Evolutionary conservation across 2,888 invertebrate genomes (phyloP).

Genomic region (Dermolepida albohirtum): DNA sequence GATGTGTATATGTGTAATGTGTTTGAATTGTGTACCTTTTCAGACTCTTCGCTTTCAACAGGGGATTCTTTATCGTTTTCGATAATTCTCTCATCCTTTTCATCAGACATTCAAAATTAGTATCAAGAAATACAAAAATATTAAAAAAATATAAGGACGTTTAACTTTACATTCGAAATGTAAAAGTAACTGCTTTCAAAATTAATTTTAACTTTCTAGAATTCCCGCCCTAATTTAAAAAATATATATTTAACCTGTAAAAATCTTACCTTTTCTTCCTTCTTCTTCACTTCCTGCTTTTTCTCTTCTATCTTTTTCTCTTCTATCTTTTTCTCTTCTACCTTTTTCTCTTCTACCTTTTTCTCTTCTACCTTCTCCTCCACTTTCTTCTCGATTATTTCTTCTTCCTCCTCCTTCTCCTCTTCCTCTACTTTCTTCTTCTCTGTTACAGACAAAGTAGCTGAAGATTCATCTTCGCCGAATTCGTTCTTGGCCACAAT

Average conservation of each 20-base stretch:
- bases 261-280: conserved; percentile 51
- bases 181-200: no score
- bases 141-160: background rate
- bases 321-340: conserved; percentile 44
- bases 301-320: conserved; percentile 49
- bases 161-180: no score
- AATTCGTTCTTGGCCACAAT: conserved; percentile 90
- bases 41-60: conserved; percentile 47
- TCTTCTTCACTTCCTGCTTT: no score
- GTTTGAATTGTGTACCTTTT: conserved; percentile 46
- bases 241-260: no score
- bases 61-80: conserved; percentile 51
- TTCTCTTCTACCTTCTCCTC: conserved; percentile 55
- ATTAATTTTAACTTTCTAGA: no score
- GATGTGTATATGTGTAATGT: conserved; percentile 33
- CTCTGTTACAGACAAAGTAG: conserved; percentile 82
- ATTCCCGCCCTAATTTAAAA: no score
- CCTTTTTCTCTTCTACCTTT: conserved; percentile 56
- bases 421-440: conserved; percentile 64
- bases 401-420: conserved; percentile 57
- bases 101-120: conserved; percentile 34
- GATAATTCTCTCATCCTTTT: conserved; percentile 50
- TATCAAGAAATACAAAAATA: conserved; percentile 7
- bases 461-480: conserved; percentile 89
- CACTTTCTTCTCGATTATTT: conserved; percentile 52